A percentile compares a stretch with the other conserved stretches of the same genome.
Evolutionary conservation across 35 echinoderm and acorn worm genomes (phyloP).

Genomic region (Apostichopus japonicus): DNA sequence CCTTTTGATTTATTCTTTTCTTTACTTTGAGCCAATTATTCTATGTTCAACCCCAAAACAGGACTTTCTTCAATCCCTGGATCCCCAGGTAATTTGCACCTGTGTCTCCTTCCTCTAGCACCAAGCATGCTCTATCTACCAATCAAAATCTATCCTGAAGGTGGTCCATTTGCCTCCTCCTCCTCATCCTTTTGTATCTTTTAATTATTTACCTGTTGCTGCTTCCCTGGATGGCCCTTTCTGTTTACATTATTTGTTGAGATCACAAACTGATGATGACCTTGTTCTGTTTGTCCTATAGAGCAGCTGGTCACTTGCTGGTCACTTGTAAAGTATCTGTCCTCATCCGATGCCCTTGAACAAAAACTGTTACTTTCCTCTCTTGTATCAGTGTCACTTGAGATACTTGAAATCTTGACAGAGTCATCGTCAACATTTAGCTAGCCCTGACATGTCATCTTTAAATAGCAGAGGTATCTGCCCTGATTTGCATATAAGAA

Average conservation of each 20-base stretch:
- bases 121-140: conserved; percentile 21
- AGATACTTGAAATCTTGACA: no score
- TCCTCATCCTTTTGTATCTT: not conserved
- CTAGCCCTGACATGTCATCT: no score
- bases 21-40: not conserved
- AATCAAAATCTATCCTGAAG: not conserved
- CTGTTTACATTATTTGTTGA: not conserved
- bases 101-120: conserved; percentile 5
- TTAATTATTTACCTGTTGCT: not conserved
- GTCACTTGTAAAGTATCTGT: no score
- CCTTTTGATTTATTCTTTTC: not conserved
- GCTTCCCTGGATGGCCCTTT: not conserved
- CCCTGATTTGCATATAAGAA: no score
- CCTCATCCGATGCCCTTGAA: no score
- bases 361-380: no score
- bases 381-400: no score
- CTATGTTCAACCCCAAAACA: conserved; percentile 27
- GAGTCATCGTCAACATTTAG: no score
- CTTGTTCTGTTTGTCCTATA: no score
- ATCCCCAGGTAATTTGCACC: conserved; percentile 29
- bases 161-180: not conserved
- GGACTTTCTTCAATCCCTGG: conserved; percentile 54
- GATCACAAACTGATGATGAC: no score
- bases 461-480: no score
- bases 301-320: no score